Base-by-base conservation (phyloP, 2,888 invertebrate species). In the Mesopsocus fuscifrons region DNA sequence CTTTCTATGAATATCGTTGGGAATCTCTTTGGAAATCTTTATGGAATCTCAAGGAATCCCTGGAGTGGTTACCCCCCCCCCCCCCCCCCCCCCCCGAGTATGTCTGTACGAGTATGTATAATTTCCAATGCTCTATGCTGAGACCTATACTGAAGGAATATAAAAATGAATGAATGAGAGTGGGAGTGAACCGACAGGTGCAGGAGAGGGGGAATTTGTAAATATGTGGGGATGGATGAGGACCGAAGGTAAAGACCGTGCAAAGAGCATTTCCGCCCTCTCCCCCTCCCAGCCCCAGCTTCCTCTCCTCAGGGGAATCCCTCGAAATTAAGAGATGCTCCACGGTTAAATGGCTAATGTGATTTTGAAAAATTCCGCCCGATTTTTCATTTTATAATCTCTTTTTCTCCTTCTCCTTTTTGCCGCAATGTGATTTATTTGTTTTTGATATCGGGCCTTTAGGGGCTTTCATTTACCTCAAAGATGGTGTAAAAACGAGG, bases 321-420 rank as follows among this genome's bases (percentile, higher is more conserved):
- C 38, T 38, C 38, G n/a, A 38, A 38, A 38, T 38, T 17, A 38
- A 38, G 38, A 38, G 38, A 38, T 38, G 20, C 38, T 38, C 38
- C 20, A 38, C 21, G 38, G 38, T 38, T 38, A 38, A 38, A 38
- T 38, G 38, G 38, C 38, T 38, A 38, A 38, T 38, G 38, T 38
- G 38, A 38, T 38, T 38, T 38, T 38, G 38, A 38, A 38, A 38
- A 38, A 38, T 38, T 38, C 20, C 20, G 21, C 20, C 15, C 38
- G 38, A 38, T 38, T 38, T 38, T 38, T 38, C 38, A 38, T 38
- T 38, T 38, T 38, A 38, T 38, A 38, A 38, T 38, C 38, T 38
- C 38, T 38, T 38, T 38, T 38, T 38, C 38, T 38, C 21, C 20
- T 18, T 38, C 11, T 20, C 18, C 20, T 13, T 38, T 38, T 38